Evolutionary conservation across 2,888 invertebrate species (phyloP).

Genomic region (Lithodes maja): DNA sequence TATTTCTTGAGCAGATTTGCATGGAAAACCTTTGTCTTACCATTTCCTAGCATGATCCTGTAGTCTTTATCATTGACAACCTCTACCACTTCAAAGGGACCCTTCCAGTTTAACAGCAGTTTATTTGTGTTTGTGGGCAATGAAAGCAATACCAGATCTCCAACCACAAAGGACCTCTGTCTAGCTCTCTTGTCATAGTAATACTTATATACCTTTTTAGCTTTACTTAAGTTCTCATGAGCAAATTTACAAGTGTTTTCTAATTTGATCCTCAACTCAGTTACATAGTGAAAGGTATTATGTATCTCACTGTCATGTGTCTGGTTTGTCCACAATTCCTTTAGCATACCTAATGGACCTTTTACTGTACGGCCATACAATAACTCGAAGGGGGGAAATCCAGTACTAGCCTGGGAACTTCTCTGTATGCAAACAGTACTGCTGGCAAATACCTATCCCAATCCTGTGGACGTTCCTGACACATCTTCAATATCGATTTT

Average conservation of each 20-base stretch:
- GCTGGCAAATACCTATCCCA: constrained; percentile 3
- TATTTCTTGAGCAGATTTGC: not conserved
- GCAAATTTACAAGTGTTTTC: not conserved
- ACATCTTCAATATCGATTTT: not conserved
- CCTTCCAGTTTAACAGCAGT: not conserved
- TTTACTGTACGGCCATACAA: not conserved
- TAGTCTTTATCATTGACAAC: not conserved
- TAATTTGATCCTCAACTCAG: not conserved
- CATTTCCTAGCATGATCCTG: not conserved
- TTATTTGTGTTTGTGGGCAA: not conserved
- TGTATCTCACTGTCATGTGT: not conserved
- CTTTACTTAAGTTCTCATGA: not conserved
- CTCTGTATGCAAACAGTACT: not conserved
- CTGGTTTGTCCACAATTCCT: not conserved
- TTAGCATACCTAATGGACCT: not conserved
- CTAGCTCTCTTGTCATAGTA: not conserved
- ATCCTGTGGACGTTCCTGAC: not conserved
- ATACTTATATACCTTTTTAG: not conserved
- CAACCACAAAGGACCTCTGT: not conserved
- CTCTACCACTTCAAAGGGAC: not conserved
- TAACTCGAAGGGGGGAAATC: not conserved
- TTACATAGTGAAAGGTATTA: constrained; percentile 2
- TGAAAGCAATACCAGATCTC: not conserved
- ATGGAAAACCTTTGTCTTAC: not conserved
- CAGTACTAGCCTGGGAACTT: not conserved